Percentiles rank a stretch among this genome's conserved stretches.
phyloP scores from a whole-genome alignment of 2,888 invertebrate species.

The Ariolimax columbianus region DNA sequence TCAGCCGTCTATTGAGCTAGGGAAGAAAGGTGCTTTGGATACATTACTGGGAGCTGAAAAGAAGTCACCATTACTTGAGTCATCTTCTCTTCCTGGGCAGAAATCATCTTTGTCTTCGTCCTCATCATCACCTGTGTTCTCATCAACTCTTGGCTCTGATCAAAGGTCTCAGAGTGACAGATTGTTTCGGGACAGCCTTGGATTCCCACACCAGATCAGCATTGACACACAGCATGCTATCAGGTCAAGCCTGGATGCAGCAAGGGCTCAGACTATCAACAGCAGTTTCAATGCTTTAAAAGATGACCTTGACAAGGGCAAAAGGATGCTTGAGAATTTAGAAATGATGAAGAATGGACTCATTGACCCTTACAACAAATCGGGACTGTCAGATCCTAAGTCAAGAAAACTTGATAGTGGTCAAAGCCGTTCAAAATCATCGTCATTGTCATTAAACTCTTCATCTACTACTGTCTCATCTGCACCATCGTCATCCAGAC shows the following conservation, averaged over 20 bases:
- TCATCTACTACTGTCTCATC: constrained; percentile 38
- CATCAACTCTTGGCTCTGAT: constrained; percentile 17
- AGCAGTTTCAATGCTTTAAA: constrained; percentile 48
- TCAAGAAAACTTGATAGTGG: constrained; percentile 40
- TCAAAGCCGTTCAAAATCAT: constrained; percentile 41
- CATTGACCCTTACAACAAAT: constrained; percentile 46
- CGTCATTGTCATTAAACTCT: constrained; percentile 33
- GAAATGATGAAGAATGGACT: constrained; percentile 50
- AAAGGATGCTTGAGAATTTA: constrained; percentile 48
- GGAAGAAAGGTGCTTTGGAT: constrained; percentile 44
- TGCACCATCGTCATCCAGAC: constrained; percentile 37
- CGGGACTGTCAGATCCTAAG: constrained; percentile 19
- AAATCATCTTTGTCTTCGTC: constrained; percentile 15
- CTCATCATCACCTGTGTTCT: constrained; percentile 20
- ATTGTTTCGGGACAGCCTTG: constrained; percentile 40
- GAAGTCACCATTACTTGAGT: constrained; percentile 32
- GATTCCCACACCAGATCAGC: constrained; percentile 45
- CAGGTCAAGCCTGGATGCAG: constrained; percentile 46
- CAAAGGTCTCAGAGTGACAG: constrained; percentile 27
- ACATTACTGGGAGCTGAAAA: constrained; percentile 31
- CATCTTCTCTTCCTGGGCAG: background rate
- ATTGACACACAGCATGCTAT: constrained; percentile 46
- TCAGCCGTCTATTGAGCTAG: background rate
- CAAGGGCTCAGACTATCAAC: constrained; percentile 46
- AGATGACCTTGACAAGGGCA: constrained; percentile 49